Evolutionary conservation across 2,797 vertebrate genomes (phyloP).

Genomic region (Neostethus bicornis): DNA sequence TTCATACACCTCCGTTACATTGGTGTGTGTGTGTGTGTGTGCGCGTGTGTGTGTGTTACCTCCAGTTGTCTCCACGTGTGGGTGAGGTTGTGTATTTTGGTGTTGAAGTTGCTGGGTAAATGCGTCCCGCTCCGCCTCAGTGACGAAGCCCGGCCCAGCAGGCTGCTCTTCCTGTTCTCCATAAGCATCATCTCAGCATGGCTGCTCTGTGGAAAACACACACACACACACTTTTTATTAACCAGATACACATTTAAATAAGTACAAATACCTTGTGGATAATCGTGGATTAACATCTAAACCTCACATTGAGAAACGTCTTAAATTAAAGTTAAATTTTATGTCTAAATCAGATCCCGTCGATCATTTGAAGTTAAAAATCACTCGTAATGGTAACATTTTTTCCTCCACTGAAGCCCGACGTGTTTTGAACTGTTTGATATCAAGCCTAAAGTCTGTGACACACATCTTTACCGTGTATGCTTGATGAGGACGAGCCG

Average conservation of each 20-base stretch:
- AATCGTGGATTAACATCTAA: too few relatives aligned
- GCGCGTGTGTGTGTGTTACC: conserved; percentile 68
- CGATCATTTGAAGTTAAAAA: too few relatives aligned
- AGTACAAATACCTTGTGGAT: not conserved
- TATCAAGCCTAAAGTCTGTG: too few relatives aligned
- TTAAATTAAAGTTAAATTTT: too few relatives aligned
- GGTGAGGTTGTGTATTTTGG: conserved; percentile 89
- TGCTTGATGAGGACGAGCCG: too few relatives aligned
- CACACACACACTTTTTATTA: conserved; percentile 9
- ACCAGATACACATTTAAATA: conserved; percentile 1
- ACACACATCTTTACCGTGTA: too few relatives aligned
- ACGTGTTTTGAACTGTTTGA: too few relatives aligned
- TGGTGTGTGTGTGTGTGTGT: too few relatives aligned
- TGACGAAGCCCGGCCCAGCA: conserved; percentile 89
- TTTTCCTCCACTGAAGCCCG: too few relatives aligned
- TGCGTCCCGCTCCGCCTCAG: conserved; percentile 86
- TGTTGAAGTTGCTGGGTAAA: conserved; percentile 86
- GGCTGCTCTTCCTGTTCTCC: conserved; percentile 85
- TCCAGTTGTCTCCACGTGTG: conserved; percentile 94
- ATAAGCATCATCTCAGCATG: conserved; percentile 91
- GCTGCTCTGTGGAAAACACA: conserved; percentile 82
- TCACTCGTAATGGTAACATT: too few relatives aligned
- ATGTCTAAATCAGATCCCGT: too few relatives aligned
- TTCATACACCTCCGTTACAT: not conserved
- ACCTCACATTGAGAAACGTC: too few relatives aligned